Evolutionary conservation across 2,113 vertebrate genomes (phyloP).

Genomic region (Ciconia stormi): DNA sequence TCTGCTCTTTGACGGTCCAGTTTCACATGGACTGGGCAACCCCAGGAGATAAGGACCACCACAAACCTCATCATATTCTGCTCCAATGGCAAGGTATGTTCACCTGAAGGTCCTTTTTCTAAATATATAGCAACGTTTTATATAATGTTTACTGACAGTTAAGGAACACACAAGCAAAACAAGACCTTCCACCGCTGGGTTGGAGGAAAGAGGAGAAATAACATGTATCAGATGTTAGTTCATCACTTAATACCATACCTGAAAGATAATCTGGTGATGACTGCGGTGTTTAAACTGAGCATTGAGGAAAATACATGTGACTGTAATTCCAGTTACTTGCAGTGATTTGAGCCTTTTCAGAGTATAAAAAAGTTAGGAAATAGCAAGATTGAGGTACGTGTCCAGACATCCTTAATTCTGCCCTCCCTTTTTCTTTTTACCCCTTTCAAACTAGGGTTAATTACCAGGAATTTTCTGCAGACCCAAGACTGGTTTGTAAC

Average conservation of each 20-base stretch:
- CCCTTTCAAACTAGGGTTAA: not conserved
- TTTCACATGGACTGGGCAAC: not conserved
- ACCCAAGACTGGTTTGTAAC: not conserved
- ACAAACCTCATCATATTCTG: not conserved
- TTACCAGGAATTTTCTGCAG: not conserved
- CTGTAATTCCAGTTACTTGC: not conserved
- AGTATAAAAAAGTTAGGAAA: not conserved
- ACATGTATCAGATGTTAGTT: not conserved
- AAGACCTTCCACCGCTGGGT: not conserved
- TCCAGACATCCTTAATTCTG: not conserved
- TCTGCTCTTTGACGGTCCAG: not conserved
- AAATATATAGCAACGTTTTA: not conserved
- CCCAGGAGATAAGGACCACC: not conserved
- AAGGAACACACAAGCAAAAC: not conserved
- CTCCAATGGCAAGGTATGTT: not conserved
- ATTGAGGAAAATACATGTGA: not conserved
- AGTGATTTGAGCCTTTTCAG: not conserved
- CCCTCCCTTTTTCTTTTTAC: not conserved
- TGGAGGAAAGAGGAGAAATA: not conserved
- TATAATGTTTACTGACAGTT: not conserved
- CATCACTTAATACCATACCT: not conserved
- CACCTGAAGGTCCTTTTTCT: not conserved
- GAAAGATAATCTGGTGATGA: not conserved
- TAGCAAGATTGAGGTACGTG: not conserved
- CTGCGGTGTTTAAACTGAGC: not conserved